Evolutionary conservation across 2,797 vertebrate species (phyloP).

Genomic region (Podarcis lilfordi): DNA sequence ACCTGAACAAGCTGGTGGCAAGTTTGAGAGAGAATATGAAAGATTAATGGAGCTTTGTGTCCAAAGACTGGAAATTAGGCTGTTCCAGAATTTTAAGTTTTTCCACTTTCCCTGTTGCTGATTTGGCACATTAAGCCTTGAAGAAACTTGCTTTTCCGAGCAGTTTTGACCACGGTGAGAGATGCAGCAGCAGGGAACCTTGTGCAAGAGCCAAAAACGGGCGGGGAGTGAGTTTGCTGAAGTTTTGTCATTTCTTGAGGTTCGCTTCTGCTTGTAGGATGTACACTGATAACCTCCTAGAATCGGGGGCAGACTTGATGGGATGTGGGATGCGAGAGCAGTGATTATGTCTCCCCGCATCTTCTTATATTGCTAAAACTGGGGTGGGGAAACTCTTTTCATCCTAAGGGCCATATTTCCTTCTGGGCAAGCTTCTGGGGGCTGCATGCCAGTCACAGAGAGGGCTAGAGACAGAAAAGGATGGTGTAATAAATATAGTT

Average conservation of each 20-base stretch:
- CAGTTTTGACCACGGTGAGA: not conserved
- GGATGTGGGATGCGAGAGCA: too few relatives aligned
- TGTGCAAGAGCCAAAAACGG: not conserved
- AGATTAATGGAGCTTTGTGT: conserved; percentile 56
- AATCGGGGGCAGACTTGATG: too few relatives aligned
- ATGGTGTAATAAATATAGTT: too few relatives aligned
- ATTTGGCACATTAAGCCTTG: conserved; percentile 43
- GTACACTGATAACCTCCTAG: too few relatives aligned
- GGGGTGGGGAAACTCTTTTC: too few relatives aligned
- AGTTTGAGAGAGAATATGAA: conserved; percentile 42
- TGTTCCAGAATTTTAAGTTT: conserved; percentile 26
- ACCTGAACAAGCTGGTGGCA: conserved; percentile 13
- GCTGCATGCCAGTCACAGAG: too few relatives aligned
- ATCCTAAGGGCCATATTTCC: too few relatives aligned
- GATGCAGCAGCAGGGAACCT: not conserved
- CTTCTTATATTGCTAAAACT: too few relatives aligned
- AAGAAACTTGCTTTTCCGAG: conserved; percentile 41
- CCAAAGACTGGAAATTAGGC: conserved; percentile 41
- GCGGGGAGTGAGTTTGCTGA: not conserved
- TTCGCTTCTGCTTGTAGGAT: not conserved
- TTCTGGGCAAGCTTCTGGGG: too few relatives aligned
- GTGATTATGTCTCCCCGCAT: too few relatives aligned
- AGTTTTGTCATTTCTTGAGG: not conserved
- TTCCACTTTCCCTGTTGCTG: not conserved
- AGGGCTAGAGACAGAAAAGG: too few relatives aligned